Base-by-base conservation (phyloP, 2,888 invertebrate species). In the Xanthorhoe spadicearia region DNA sequence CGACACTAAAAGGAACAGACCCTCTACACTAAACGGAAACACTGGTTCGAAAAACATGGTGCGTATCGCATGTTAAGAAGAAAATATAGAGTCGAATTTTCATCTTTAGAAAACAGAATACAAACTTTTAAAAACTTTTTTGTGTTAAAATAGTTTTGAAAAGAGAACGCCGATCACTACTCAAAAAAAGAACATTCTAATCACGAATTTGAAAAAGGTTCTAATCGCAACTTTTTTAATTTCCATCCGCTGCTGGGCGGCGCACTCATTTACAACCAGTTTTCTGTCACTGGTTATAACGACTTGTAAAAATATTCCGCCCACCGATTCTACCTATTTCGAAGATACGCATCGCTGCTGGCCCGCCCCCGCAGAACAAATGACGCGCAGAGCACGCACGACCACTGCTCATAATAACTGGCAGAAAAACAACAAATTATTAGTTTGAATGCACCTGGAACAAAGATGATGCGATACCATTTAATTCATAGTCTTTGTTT, bases 281-380 rank as follows among this genome's bases (percentile, higher is more conserved):
- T 75, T 78, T 83, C 86, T 90, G 91, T 90, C 89, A 88, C 85
- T 88, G 83, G 73, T 69, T 71, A 78, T 84, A 86, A 85, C 83
- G 79, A 81, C 82, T 81, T 77, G 82, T 92, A 91, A 92, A 90
- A 83, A 84, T 89, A 92, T 91, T 87, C 92, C 92, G 89, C 92
- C 92, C 84, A 90, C 90, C 86, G 84, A 89, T 90, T 90, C 89
- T 83, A 87, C 88, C 88, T 85, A 88, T 86, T 84, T 80, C 79
- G 78, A 80, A 90, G 91, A 92, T 91, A 92, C 87, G 86, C 88
- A 92, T 92, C 92, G 87, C 88, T 89, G 87, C 83, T 78, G 79
- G 74, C 74, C 85, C 91, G 91, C 92, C 90, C 86, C 82, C 83
- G 69, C 67, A 51, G 77, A 83, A 87, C 86, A 85, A 86, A 87